Evolutionary conservation across 2,113 vertebrate genomes (phyloP).

Genomic region (Cyphomyrus plagiostoma): DNA sequence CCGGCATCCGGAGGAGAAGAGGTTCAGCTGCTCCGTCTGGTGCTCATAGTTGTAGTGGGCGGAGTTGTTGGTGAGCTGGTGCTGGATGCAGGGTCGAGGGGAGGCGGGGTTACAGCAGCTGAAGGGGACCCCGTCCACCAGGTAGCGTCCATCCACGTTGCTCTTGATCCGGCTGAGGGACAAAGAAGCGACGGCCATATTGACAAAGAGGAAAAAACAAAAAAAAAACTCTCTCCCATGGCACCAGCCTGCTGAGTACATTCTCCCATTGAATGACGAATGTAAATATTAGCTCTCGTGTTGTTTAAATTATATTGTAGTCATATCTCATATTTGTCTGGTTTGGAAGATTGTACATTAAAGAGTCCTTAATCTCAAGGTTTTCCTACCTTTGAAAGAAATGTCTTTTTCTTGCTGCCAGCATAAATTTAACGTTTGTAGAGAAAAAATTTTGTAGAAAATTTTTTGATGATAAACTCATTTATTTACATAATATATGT

Average conservation of each 20-base stretch:
- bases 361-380: neutral
- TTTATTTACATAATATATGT: neutral
- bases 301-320: neutral
- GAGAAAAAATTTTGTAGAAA: neutral
- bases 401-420: neutral
- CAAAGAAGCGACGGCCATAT: neutral
- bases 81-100: constrained; percentile 67
- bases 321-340: neutral
- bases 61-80: constrained; percentile 61
- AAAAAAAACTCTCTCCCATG: neutral
- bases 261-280: neutral
- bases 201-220: too few relatives aligned
- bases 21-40: constrained; percentile 68
- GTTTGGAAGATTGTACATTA: neutral
- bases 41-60: constrained; percentile 70
- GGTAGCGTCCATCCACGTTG: constrained; percentile 68
- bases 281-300: neutral
- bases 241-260: too few relatives aligned
- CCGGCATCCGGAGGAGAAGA: constrained; percentile 62
- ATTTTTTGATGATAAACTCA: neutral
- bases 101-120: constrained; percentile 74
- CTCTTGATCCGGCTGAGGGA: constrained; percentile 64
- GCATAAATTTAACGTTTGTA: neutral
- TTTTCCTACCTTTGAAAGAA: neutral
- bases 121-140: constrained; percentile 70